phyloP scores from a whole-genome alignment of 2,888 invertebrate species.

The Scaptomyza parva region DNA sequence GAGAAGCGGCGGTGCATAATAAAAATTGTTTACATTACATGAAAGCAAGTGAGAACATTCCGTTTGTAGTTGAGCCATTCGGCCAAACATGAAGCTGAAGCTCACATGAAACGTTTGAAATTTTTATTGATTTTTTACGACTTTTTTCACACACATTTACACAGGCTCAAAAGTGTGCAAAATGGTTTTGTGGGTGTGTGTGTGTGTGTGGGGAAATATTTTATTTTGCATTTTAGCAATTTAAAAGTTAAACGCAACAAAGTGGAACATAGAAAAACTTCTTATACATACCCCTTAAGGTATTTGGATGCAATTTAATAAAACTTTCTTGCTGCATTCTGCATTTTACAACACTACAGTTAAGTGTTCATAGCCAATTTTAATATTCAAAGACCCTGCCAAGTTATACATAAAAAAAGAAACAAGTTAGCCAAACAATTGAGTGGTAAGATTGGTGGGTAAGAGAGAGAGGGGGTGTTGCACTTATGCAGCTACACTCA shows the following conservation, averaged over 20 bases:
- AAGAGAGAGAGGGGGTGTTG: background rate
- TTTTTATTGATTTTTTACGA: slow-evolving; percentile 75
- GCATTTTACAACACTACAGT: background rate
- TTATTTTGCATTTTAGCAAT: slow-evolving; percentile 39
- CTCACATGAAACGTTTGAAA: too few relatives aligned
- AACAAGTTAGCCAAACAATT: slow-evolving; percentile 1
- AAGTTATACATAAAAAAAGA: background rate
- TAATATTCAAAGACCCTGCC: background rate
- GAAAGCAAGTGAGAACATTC: slow-evolving; percentile 25
- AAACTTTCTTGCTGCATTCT: background rate
- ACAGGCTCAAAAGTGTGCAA: slow-evolving; percentile 48
- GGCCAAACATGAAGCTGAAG: slow-evolving; percentile 21
- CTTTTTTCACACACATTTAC: slow-evolving; percentile 44
- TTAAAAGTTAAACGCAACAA: slow-evolving; percentile 36
- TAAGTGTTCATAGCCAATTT: background rate
- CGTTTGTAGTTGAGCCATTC: slow-evolving; percentile 21
- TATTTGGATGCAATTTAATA: slow-evolving; percentile 4
- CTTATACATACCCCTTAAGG: background rate
- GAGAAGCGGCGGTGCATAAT: slow-evolving; percentile 62
- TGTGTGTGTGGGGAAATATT: slow-evolving; percentile 1
- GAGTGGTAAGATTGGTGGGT: too few relatives aligned
- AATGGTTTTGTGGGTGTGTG: slow-evolving; percentile 14
- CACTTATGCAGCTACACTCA: too few relatives aligned
- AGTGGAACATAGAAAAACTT: background rate
- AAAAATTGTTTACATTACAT: slow-evolving; percentile 54